A percentile compares a stretch with the other conserved stretches of the same genome.
Evolutionary conservation across 1,140 invertebrate genomes (phyloP).

Genomic region (Calephelis nemesis): DNA sequence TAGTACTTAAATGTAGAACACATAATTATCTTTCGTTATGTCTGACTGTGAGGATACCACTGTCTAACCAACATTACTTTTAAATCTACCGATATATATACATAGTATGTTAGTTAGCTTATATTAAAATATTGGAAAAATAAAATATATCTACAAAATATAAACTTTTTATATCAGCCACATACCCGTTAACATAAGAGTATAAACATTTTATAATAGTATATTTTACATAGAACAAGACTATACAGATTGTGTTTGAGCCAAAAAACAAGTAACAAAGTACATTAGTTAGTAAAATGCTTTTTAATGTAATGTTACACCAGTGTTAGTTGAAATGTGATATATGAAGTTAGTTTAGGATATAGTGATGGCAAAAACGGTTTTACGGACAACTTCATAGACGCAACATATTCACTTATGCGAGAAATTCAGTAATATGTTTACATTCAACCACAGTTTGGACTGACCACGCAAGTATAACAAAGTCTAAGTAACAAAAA

Average conservation of each 20-base stretch:
- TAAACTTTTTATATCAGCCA: background rate
- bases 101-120: too few species aligned
- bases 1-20: too few species aligned
- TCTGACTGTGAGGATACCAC: too few species aligned
- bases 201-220: slow-evolving; percentile 1
- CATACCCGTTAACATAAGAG: background rate
- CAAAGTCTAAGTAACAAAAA: background rate
- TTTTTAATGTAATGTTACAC: slow-evolving; percentile 40
- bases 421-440: background rate
- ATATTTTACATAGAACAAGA: slow-evolving; percentile 1
- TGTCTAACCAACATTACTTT: too few species aligned
- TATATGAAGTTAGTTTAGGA: slow-evolving; percentile 48
- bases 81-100: too few species aligned
- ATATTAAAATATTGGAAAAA: too few species aligned
- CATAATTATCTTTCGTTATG: too few species aligned
- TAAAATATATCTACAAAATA: too few species aligned
- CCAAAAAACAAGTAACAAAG: slow-evolving; percentile 69
- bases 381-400: slow-evolving; percentile 5
- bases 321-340: slow-evolving; percentile 55
- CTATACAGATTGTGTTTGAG: slow-evolving; percentile 29
- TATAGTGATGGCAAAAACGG: slow-evolving; percentile 22
- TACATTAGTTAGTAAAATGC: slow-evolving; percentile 58
- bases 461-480: background rate
- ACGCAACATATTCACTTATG: slow-evolving; percentile 8
- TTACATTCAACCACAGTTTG: slow-evolving; percentile 6